phyloP scores from a whole-genome alignment of 2,888 invertebrate genomes.

The Acleris holmiana region DNA sequence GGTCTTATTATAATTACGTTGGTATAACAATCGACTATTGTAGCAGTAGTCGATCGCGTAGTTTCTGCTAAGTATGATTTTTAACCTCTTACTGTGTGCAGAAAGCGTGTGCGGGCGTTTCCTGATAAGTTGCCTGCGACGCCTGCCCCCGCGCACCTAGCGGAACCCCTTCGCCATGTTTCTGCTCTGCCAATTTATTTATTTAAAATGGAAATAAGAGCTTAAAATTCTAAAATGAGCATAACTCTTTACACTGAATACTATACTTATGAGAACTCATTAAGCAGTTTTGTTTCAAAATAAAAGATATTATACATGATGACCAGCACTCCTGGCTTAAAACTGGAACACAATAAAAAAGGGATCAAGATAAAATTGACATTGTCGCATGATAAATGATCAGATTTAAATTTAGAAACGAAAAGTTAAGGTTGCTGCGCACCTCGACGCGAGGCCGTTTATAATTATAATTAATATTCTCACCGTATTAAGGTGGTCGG shows the following conservation, averaged over 20 bases:
- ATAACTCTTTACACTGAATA: slow-evolving; percentile 1
- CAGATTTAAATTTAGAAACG: slow-evolving; percentile 79
- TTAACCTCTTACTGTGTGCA: slow-evolving; percentile 75
- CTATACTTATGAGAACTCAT: slow-evolving; percentile 23
- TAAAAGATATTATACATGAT: slow-evolving; percentile 21
- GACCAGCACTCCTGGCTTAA: slow-evolving; percentile 30
- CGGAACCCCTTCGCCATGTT: slow-evolving; percentile 57
- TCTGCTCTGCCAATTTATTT: slow-evolving; percentile 14
- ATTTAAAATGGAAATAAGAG: slow-evolving; percentile 18
- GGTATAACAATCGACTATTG: slow-evolving; percentile 34
- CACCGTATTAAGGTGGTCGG: slow-evolving; percentile 81
- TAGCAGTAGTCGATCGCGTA: slow-evolving; percentile 51
- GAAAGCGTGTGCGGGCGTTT: slow-evolving; percentile 78
- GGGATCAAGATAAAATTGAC: slow-evolving; percentile 76
- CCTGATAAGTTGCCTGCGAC: slow-evolving; percentile 73
- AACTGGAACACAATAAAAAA: slow-evolving; percentile 53
- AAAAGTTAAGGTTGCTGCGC: slow-evolving; percentile 68
- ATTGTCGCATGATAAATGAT: slow-evolving; percentile 83
- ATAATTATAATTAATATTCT: slow-evolving; percentile 85
- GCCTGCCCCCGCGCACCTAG: slow-evolving; percentile 59
- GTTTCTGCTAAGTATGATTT: slow-evolving; percentile 68
- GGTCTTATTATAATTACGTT: slow-evolving; percentile 30
- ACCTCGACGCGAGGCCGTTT: slow-evolving; percentile 76
- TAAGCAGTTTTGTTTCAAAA: slow-evolving; percentile 27
- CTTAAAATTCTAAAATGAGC: not conserved